Evolutionary conservation across 1,140 invertebrate genomes (phyloP), one percentile per base, ranked within the genome.

Genomic region (Orussus abietinus): DNA sequence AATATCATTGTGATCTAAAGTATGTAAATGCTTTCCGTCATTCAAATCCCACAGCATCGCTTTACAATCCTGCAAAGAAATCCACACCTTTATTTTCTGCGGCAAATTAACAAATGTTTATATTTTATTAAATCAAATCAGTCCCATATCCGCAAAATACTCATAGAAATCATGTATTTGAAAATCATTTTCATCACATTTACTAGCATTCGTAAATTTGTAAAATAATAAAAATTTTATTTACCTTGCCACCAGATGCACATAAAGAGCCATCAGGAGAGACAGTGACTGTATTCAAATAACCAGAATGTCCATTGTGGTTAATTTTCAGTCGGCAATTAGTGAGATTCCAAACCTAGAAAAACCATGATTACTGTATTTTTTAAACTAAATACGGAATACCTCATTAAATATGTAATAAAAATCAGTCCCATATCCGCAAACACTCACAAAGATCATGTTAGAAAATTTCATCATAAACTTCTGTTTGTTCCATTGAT

Each of bases 11-110:
- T 98, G 96, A 62, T 98, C 93, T 51, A 99, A 77, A 19, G 96
- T 99, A 76, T 99, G 97, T 59, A 99, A 78, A 72, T 99, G 96
- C 75, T 99, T 99, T 74, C 94, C 95, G 71, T 99, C 97, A 76
- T 99, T 99, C 55, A 99, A 77, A 74, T 99, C 97, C 96, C 96
- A 99, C 34, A 99, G 75, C 93, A 99, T 97, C 6, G 96, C 96
- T 77, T 96, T 95, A 74, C 92, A 94, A 76, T 99, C 97, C 84
- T 87, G 48, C 9, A 66, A 60, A 50, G 46, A 40, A 43, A 50
- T n/a, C n/a, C n/a, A n/a, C n/a, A n/a, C n/a, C n/a, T n/a, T n/a
- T n/a, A n/a, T n/a, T 0, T 32, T 4, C 9, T 32, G 7, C 13
- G 9, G 9, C 13, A 10, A 18, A 20, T 18, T 20, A 11, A 38